Evolutionary conservation across 2,888 invertebrate genomes (phyloP).

Genomic region (Drosophila flavopinicola): DNA sequence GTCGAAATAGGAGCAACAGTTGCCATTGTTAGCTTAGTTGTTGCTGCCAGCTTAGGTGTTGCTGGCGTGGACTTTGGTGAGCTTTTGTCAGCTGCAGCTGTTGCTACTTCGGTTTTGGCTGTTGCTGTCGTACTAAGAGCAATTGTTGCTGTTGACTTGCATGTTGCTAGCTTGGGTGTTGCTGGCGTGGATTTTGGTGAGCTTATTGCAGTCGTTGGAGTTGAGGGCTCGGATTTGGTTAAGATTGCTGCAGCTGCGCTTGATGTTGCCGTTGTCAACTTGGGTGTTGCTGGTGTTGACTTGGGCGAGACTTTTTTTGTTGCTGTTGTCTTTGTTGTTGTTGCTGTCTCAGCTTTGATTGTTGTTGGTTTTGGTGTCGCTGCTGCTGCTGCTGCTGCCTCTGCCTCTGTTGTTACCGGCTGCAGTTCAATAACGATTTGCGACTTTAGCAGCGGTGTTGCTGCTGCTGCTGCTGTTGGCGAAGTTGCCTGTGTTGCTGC

Average conservation of each 20-base stretch:
- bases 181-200: constrained; percentile 6
- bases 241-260: constrained; percentile 9
- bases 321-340: not conserved
- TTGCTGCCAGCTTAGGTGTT: constrained; percentile 12
- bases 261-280: not conserved
- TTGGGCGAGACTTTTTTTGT: not conserved
- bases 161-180: not conserved
- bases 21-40: constrained; percentile 3
- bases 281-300: constrained; percentile 17
- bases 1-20: too few relatives aligned
- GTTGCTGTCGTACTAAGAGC: not conserved
- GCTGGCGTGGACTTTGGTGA: constrained; percentile 16
- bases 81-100: constrained; percentile 1
- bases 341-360: not conserved
- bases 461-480: constrained; percentile 55
- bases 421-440: constrained; percentile 48
- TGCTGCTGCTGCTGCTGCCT: not conserved
- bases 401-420: constrained; percentile 5
- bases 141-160: not conserved
- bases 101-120: not conserved
- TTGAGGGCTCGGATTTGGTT: not conserved
- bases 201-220: not conserved
- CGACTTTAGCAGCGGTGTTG: constrained; percentile 37
- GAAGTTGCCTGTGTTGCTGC: constrained; percentile 32
- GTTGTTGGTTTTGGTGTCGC: constrained; percentile 24